phyloP scores from a whole-genome alignment of 30 jellyfish, hydroid and myxozoan genomes.

The Catostylus mosaicus region DNA sequence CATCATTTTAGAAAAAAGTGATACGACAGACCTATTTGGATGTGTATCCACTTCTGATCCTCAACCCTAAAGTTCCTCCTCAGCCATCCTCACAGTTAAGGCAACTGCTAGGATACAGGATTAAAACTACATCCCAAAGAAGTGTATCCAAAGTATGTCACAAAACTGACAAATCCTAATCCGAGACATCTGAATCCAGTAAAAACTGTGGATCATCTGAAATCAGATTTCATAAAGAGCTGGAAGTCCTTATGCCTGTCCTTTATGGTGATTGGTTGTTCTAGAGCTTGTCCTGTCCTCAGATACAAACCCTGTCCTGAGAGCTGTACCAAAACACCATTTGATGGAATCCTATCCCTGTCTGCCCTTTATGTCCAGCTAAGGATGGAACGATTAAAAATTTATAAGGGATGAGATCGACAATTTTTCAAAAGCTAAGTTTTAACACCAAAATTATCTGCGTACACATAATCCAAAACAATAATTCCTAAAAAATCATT shows the following conservation, averaged over 20 bases:
- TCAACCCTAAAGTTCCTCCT: neutral
- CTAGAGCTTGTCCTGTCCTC: constrained; percentile 30
- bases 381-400: constrained; percentile 45
- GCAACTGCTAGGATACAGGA: constrained; percentile 11
- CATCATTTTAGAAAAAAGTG: neutral
- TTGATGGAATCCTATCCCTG: constrained; percentile 37
- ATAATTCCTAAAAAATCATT: too few relatives aligned
- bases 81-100: neutral
- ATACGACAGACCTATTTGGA: neutral
- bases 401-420: neutral
- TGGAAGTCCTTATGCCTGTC: constrained; percentile 46
- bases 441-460: too few relatives aligned
- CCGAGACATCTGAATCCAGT: constrained; percentile 31
- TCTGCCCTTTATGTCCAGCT: constrained; percentile 72
- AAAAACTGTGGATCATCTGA: constrained; percentile 32
- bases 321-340: constrained; percentile 40
- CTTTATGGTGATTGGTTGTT: constrained; percentile 14
- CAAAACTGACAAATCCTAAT: neutral
- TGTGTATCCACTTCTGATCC: constrained; percentile 2
- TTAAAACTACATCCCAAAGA: neutral
- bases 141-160: constrained; percentile 14
- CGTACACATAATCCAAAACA: too few relatives aligned
- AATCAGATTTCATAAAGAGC: constrained; percentile 2
- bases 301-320: constrained; percentile 54
- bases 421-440: neutral